phyloP scores from a whole-genome alignment of 2,113 vertebrate species.

The Corvus cornix region DNA sequence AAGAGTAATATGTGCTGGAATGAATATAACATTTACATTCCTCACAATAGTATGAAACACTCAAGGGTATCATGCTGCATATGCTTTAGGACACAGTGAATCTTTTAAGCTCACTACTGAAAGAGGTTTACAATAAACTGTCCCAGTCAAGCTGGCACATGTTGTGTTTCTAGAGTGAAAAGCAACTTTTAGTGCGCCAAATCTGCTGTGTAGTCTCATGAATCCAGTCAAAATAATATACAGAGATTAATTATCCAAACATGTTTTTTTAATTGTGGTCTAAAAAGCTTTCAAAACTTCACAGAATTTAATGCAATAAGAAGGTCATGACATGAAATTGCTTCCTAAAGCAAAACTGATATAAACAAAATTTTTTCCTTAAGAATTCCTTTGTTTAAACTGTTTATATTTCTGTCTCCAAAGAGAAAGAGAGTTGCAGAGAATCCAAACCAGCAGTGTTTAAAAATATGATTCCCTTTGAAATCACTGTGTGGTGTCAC shows the following conservation, averaged over 20 bases:
- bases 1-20: neutral
- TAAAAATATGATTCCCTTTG: neutral
- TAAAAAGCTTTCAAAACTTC: neutral
- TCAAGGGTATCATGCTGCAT: neutral
- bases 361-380: neutral
- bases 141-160: neutral
- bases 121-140: neutral
- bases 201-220: neutral
- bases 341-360: neutral
- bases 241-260: neutral
- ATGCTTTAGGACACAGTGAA: neutral
- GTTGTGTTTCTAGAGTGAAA: neutral
- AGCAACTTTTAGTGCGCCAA: neutral
- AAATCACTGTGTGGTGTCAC: neutral
- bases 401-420: neutral
- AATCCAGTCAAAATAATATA: neutral
- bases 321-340: neutral
- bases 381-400: neutral
- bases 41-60: neutral
- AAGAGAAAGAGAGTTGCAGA: neutral
- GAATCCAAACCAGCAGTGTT: neutral
- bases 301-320: neutral
- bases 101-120: neutral
- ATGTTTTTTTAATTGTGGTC: neutral
- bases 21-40: neutral